phyloP scores from a whole-genome alignment of 2,113 vertebrate species.

The Charadrius vociferus region DNA sequence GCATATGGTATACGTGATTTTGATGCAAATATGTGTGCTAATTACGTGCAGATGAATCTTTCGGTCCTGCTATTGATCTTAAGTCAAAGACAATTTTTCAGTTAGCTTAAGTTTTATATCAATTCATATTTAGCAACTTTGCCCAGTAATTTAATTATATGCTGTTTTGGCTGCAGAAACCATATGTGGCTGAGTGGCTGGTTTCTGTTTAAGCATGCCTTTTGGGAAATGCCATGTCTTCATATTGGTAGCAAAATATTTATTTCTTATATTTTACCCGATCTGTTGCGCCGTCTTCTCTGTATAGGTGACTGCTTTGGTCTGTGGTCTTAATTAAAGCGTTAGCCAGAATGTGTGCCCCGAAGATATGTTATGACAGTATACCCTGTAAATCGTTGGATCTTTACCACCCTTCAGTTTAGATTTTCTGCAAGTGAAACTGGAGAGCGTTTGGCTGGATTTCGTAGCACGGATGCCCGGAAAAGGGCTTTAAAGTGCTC shows the following conservation, averaged over 20 bases:
- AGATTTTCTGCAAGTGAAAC: background rate
- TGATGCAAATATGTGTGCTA: conserved; percentile 92
- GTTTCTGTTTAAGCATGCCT: background rate
- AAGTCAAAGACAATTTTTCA: conserved; percentile 90
- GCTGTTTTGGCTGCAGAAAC: conserved; percentile 61
- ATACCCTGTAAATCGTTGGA: background rate
- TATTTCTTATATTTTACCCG: background rate
- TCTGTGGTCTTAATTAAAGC: background rate
- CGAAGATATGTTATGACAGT: background rate
- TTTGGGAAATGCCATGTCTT: background rate
- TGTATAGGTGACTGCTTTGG: background rate
- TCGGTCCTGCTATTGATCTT: conserved; percentile 83
- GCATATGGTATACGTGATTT: conserved; percentile 91
- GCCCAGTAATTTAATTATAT: conserved; percentile 87
- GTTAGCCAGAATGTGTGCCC: background rate
- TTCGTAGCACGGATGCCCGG: background rate
- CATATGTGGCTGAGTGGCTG: background rate
- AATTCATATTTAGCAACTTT: conserved; percentile 87
- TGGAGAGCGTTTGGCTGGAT: background rate
- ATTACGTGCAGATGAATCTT: conserved; percentile 91
- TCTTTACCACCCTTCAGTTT: background rate
- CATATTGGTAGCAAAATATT: background rate
- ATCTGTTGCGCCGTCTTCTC: background rate
- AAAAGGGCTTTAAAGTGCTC: background rate
- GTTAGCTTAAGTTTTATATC: conserved; percentile 86